phyloP scores from a whole-genome alignment of 2,797 vertebrate species.

The Dromococcyx pavoninus region DNA sequence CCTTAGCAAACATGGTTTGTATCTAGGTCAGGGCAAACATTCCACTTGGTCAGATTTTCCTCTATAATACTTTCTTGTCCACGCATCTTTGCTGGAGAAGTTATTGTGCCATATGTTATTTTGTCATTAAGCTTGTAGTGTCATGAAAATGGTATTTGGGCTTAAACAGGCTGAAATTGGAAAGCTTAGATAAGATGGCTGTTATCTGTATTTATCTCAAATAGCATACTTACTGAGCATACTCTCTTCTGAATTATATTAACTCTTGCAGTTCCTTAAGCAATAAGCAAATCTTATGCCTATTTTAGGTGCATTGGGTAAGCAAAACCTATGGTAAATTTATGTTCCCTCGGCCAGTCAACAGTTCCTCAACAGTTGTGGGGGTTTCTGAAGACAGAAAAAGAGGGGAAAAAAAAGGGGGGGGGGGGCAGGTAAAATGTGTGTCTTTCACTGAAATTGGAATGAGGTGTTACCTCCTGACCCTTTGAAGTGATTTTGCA shows the following conservation, averaged over 20 bases:
- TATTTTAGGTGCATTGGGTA: background rate
- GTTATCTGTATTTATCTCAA: background rate
- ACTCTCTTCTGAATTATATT: conserved; percentile 55
- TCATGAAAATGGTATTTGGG: conserved; percentile 52
- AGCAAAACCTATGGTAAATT: background rate
- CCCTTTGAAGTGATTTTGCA: background rate
- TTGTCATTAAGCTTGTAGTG: conserved; percentile 52
- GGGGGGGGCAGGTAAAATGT: background rate
- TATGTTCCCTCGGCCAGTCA: background rate
- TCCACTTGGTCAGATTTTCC: background rate
- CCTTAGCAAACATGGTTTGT: conserved; percentile 19
- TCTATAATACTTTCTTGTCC: conserved; percentile 27
- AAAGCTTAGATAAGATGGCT: conserved; percentile 19
- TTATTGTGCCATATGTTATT: conserved; percentile 28
- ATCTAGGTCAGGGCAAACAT: background rate
- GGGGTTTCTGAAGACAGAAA: background rate
- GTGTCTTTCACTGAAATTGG: background rate
- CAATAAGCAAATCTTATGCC: conserved; percentile 46
- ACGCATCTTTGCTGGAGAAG: conserved; percentile 36
- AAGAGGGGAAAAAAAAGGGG: background rate
- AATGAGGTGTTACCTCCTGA: background rate
- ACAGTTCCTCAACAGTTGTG: background rate
- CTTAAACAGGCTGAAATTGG: conserved; percentile 51
- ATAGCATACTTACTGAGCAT: background rate
- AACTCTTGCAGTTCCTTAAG: conserved; percentile 46